Evolutionary conservation across 2,113 vertebrate genomes (phyloP).

Genomic region (Cyprinodon variegatus): DNA sequence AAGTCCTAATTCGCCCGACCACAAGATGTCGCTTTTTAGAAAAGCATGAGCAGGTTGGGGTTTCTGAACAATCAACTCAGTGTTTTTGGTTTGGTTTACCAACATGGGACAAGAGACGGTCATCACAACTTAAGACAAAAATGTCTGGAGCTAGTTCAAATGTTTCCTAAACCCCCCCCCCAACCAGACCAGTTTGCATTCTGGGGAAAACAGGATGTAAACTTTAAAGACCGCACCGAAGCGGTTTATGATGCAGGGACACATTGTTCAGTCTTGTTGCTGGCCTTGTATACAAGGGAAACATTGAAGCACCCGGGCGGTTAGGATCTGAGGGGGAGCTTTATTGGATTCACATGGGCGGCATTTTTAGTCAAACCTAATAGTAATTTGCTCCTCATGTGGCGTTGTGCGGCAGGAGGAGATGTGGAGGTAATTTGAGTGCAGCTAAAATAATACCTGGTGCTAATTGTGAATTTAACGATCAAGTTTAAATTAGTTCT

Average conservation of each 20-base stretch:
- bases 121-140: not conserved
- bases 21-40: not conserved
- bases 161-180: slow-evolving; percentile 22
- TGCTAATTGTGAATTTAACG: slow-evolving; percentile 8
- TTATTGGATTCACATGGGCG: slow-evolving; percentile 68
- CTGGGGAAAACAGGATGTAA: slow-evolving; percentile 74
- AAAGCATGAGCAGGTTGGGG: not conserved
- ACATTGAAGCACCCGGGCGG: slow-evolving; percentile 61
- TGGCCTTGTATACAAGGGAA: slow-evolving; percentile 68
- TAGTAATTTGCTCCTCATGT: slow-evolving; percentile 46
- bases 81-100: not conserved
- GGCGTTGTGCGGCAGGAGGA: slow-evolving; percentile 5
- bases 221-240: slow-evolving; percentile 69
- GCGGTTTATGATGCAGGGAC: slow-evolving; percentile 57
- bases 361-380: slow-evolving; percentile 54
- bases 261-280: slow-evolving; percentile 72
- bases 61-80: not conserved
- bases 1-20: not conserved
- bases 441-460: slow-evolving; percentile 7
- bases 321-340: slow-evolving; percentile 48
- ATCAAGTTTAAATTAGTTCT: not conserved
- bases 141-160: not conserved
- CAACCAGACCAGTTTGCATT: slow-evolving; percentile 56
- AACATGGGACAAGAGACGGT: not conserved
- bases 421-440: slow-evolving; percentile 17